Evolutionary conservation across 2,888 invertebrate genomes (phyloP), one percentile per base, ranked within the genome.

Genomic region (Latrodectus elegans): DNA sequence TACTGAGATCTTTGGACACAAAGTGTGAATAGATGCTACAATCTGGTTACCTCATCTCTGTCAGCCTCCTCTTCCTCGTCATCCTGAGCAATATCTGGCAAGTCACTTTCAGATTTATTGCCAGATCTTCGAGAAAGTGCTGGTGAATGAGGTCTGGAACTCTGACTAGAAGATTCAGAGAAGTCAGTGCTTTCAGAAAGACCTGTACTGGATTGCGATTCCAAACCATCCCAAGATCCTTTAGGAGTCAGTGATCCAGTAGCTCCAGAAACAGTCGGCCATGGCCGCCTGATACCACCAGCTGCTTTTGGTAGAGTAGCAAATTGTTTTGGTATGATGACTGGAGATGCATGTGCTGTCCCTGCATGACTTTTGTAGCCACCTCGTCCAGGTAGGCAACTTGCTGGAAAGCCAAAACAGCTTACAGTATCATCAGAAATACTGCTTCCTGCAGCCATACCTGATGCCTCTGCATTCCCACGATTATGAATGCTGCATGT

Each of bases 141-240:
- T 12, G 89, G 89, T n/a, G 86, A 86, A 22, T 87, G 89, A 8
- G 83, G 75, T 22, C 83, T 70, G 10, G 88, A 86, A 15, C 74
- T 85, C 65, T 89, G 89, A 74, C 89, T 89, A 49, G 88, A 87
- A 38, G 89, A 86, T 51, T 86, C 89, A 11, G 89, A 89, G 49
- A 89, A 89, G 72, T 89, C 89, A 22, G 89, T 89, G 52, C 89
- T 89, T 76, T 89, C 89, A 2, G 87, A 84, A 15, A 88, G 75
- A 51, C 89, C 89, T 9, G 89, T 87, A 15, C 89, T 89, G 4
- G 88, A 89, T 12, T 87, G 89, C 8, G 87, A 88, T 60, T 89
- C 89, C 0, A 89, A 70, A 67, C 89, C 87, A 73, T 89, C 89
- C 89, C 89, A 89, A 26, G 89, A 89, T 9, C 88, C 89, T 65